A percentile compares a stretch with the other conserved stretches of the same genome.
Evolutionary conservation across 2,888 invertebrate genomes (phyloP).

Genomic region (Trichacis sp.): DNA sequence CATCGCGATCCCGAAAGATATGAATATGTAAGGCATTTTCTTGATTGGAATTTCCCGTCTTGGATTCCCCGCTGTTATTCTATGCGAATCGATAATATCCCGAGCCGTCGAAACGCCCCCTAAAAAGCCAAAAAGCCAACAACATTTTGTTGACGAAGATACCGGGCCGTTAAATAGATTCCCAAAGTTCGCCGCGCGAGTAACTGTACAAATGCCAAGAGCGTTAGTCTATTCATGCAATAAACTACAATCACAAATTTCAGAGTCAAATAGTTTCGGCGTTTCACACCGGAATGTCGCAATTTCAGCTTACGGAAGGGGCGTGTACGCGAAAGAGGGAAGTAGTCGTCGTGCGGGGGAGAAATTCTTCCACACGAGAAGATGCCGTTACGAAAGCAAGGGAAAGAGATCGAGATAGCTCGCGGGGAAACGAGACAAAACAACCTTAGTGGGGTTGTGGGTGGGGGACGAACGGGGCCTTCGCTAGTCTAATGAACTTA

Average conservation of each 20-base stretch:
- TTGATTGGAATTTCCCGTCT: slow-evolving; percentile 65
- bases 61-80: slow-evolving; percentile 46
- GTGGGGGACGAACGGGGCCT: slow-evolving; percentile 41
- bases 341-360: slow-evolving; percentile 22
- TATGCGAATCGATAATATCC: too few species aligned
- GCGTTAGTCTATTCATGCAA: slow-evolving; percentile 65
- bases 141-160: slow-evolving; percentile 23
- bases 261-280: slow-evolving; percentile 69
- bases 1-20: slow-evolving; percentile 44
- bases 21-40: slow-evolving; percentile 67
- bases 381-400: slow-evolving; percentile 51
- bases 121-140: not conserved
- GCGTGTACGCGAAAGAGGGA: slow-evolving; percentile 40
- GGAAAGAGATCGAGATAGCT: slow-evolving; percentile 24
- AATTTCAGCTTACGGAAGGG: slow-evolving; percentile 62
- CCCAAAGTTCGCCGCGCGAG: slow-evolving; percentile 27
- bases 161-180: slow-evolving; percentile 29
- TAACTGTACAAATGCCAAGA: slow-evolving; percentile 33
- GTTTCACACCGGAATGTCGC: slow-evolving; percentile 68
- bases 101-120: slow-evolving; percentile 10
- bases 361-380: slow-evolving; percentile 46
- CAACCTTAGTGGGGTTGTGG: too few species aligned
- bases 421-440: slow-evolving; percentile 27
- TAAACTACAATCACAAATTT: slow-evolving; percentile 70
- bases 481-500: slow-evolving; percentile 67